Base-by-base conservation (phyloP, 2,888 invertebrate species). In the Ferdinandea cuprea region DNA sequence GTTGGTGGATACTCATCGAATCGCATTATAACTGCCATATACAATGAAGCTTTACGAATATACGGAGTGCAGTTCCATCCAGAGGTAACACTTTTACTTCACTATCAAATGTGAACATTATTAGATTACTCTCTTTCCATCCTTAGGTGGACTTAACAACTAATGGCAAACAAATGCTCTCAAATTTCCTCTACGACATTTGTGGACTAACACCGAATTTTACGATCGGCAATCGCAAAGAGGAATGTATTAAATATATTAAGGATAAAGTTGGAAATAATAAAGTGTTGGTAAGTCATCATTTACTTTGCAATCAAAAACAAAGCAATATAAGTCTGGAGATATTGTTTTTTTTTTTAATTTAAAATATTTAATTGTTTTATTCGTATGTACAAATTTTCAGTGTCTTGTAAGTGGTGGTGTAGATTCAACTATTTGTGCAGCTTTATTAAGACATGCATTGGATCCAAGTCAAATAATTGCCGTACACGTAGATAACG, bases 11-110 rank as follows among this genome's bases (percentile, higher is more conserved):
- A 94, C 89, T 97, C 97, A 46, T 91, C 92, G 42, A 94, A 94
- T 88, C 94, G 95, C 86, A 94, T 97, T 89, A 93, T 97, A 86
- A 95, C 97, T 9, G 99, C 96, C 71, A 96, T 99, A 88, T 96
- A 96, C 88, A 97, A 97, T 92, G 98, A 98, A 89, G 95, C 96
- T 89, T 92, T 95, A 90, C 94, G 96, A 66, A 93, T 98, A 74
- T 99, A 98, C 89, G 99, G 99, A 28, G 96, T 99, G 83, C 99
- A 99, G 92, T 99, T 99, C 92, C 99, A 99, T 91, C 99, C 99
- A 0, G 99, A 99, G 93, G 97, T 95, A 85, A 85, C 77, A 42
- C 5, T 9, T 0, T 9, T 8, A 13, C n/a, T 9, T 8, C 61
- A 68, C n/a, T 30, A 19, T 21, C 19, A 15, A 46, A 59, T n/a